These are phyloP conservation scores for Lordiphosa clarofinis DNA, from an alignment of 1,140 invertebrate species.

Conservation along the genomic window DNA sequence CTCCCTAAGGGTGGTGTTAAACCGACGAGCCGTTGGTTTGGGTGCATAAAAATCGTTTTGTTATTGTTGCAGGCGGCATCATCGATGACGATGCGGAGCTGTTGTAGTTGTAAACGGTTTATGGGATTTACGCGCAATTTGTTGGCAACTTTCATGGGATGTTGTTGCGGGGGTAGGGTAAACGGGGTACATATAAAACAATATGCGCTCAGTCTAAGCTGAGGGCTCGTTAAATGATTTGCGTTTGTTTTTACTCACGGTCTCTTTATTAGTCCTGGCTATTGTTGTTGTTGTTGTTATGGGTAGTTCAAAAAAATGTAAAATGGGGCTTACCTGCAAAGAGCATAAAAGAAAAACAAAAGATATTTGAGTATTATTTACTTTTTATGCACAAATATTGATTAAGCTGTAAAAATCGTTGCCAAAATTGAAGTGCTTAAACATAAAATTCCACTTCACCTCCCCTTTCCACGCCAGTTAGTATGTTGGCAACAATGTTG, in stretches of 20 bases:
- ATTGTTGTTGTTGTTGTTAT: conserved; percentile 18
- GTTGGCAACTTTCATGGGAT: conserved; percentile 66
- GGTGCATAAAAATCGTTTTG: conserved; percentile 72
- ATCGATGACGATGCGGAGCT: conserved; percentile 59
- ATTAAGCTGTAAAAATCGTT: conserved; percentile 66
- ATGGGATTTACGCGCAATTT: conserved; percentile 77
- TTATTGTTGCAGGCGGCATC: conserved; percentile 69
- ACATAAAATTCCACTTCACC: conserved; percentile 1
- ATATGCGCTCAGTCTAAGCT: conserved; percentile 67
- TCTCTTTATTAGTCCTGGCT: conserved; percentile 54
- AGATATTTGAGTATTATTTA: conserved; percentile 34
- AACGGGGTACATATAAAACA: conserved; percentile 61
- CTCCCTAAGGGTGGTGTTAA: conserved; percentile 1
- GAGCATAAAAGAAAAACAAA: conserved; percentile 49
- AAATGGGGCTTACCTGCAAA: conserved; percentile 68
- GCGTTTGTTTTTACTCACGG: conserved; percentile 56
- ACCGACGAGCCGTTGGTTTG: conserved; percentile 29
- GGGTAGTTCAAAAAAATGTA: conserved; percentile 52
- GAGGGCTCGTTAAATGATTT: conserved; percentile 73
- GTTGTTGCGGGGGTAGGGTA: not conserved
- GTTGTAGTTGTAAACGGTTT: conserved; percentile 78
- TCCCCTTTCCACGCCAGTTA: not conserved
- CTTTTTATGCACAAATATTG: conserved; percentile 69
- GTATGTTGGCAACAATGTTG: conserved; percentile 46
- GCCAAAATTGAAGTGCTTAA: conserved; percentile 22